Evolutionary conservation across 1,140 invertebrate species (phyloP).

Genomic region (Cherax quadricarinatus): DNA sequence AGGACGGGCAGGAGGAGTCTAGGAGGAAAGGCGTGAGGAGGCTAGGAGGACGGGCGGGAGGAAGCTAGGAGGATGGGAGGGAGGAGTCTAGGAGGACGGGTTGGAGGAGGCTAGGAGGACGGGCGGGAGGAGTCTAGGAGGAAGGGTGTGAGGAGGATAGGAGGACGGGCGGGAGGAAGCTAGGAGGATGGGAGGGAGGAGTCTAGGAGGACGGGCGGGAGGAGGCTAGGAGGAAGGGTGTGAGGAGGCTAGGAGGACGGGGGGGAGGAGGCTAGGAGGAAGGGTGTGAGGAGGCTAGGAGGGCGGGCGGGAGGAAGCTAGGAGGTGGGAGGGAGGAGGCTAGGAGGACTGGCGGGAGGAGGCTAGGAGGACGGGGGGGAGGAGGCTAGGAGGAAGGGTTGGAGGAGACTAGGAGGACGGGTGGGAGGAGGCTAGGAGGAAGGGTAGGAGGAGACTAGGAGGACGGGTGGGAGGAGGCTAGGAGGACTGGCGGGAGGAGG

Average conservation of each 20-base stretch:
- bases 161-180: too few relatives aligned
- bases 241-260: too few relatives aligned
- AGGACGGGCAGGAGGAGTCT: too few relatives aligned
- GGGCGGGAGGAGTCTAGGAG: neutral
- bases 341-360: neutral
- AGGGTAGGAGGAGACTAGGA: too few relatives aligned
- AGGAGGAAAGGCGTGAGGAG: too few relatives aligned
- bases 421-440: neutral
- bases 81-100: too few relatives aligned
- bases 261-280: neutral
- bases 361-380: neutral
- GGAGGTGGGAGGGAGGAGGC: neutral
- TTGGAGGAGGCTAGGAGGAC: neutral
- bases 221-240: too few relatives aligned
- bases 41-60: too few relatives aligned
- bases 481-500: neutral
- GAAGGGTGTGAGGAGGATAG: too few relatives aligned
- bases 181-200: too few relatives aligned
- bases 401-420: neutral
- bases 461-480: neutral
- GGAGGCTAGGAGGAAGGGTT: too few relatives aligned
- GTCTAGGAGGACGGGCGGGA: too few relatives aligned
- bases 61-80: neutral
- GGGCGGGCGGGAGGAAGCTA: neutral
- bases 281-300: neutral